Percentiles rank a stretch among this genome's conserved stretches.
These are phyloP conservation scores for Cephalopterus ornatus DNA, from an alignment of 2,113 vertebrate species.

Conservation along the genomic window DNA sequence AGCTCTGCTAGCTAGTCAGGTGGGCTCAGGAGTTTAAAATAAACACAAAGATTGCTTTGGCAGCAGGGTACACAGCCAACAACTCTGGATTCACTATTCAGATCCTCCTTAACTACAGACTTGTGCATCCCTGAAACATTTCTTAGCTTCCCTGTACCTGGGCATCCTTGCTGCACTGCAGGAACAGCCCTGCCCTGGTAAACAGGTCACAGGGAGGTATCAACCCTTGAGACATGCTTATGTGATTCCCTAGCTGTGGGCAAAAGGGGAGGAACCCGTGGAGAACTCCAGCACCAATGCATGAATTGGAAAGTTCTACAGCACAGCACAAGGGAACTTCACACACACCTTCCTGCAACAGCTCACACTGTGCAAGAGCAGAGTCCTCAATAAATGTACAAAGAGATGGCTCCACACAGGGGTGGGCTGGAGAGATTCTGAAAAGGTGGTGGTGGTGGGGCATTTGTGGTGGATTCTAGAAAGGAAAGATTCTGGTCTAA, in stretches of 20 bases:
- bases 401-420: neutral
- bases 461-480: neutral
- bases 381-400: neutral
- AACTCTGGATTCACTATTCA: neutral
- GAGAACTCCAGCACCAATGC: neutral
- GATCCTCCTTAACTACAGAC: neutral
- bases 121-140: neutral
- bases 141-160: neutral
- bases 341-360: neutral
- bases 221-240: neutral
- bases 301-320: neutral
- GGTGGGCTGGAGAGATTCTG: neutral
- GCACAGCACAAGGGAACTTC: too few species aligned
- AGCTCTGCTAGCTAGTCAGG: neutral
- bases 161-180: neutral
- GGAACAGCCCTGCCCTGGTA: neutral
- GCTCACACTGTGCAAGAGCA: neutral
- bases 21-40: neutral
- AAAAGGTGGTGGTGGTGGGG: too few species aligned
- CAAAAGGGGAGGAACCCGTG: neutral
- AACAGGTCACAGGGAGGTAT: accelerated
- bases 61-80: neutral
- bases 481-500: neutral
- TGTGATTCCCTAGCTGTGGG: neutral
- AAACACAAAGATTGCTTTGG: neutral